A percentile compares a stretch with the other conserved stretches of the same genome.
phyloP scores from a whole-genome alignment of 2,888 invertebrate genomes.

The Dorcus parallelipipedus region DNA sequence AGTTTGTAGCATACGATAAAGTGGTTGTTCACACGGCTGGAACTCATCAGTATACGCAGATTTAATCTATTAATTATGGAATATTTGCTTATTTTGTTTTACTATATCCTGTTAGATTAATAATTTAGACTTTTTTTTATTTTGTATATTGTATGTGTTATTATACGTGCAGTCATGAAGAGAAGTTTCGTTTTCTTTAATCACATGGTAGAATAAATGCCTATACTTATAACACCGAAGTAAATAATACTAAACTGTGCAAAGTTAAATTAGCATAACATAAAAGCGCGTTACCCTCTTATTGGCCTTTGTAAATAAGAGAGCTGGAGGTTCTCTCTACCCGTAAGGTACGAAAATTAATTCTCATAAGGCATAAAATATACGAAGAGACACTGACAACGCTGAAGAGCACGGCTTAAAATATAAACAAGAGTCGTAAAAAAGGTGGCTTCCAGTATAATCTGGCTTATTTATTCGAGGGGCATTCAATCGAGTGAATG shows the following conservation, averaged over 20 bases:
- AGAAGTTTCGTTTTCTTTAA: no score
- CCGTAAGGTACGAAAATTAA: constrained; percentile 16
- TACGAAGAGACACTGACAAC: constrained; percentile 22
- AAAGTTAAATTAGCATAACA: not conserved
- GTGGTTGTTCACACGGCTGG: no score
- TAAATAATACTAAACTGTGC: not conserved
- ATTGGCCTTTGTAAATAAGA: constrained; percentile 1
- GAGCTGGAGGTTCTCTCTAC: not conserved
- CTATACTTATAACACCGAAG: no score
- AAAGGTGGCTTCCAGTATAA: constrained; percentile 23
- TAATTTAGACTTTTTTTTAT: no score
- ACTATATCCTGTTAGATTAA: no score
- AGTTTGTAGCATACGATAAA: no score
- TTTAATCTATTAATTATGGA: no score
- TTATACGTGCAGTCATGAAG: no score
- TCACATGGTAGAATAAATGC: no score
- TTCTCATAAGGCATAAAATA: constrained; percentile 11
- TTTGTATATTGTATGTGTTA: no score
- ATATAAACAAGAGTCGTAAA: constrained; percentile 19
- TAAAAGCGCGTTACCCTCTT: not conserved
- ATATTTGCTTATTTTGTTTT: no score
- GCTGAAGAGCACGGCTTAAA: constrained; percentile 11
- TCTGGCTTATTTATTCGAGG: constrained; percentile 22
- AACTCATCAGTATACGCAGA: no score
- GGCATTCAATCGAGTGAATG: constrained; percentile 15